Evolutionary conservation across 1,140 invertebrate species (phyloP).

Genomic region (Sarcophaga peregrina): DNA sequence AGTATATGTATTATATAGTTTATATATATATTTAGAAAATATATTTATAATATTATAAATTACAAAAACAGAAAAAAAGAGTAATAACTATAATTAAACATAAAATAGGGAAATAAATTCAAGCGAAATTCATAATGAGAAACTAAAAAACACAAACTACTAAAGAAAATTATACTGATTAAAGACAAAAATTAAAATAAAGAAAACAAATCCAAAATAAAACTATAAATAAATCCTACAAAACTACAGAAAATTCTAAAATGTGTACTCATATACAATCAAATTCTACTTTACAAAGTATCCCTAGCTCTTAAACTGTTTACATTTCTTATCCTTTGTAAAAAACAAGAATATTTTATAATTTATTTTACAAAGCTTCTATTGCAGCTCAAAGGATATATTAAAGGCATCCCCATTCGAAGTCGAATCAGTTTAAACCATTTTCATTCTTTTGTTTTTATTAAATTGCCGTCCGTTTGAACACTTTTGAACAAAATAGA

Average conservation of each 20-base stretch:
- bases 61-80: slow-evolving; percentile 43
- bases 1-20: slow-evolving; percentile 57
- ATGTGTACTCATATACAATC: too few relatives aligned
- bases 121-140: background rate
- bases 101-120: background rate
- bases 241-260: background rate
- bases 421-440: too few relatives aligned
- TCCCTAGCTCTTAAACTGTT: too few relatives aligned
- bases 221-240: background rate
- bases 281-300: too few relatives aligned
- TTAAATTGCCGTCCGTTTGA: too few relatives aligned
- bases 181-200: slow-evolving; percentile 2
- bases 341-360: too few relatives aligned
- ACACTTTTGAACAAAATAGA: too few relatives aligned
- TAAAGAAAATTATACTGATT: background rate
- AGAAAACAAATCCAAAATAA: background rate
- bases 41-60: slow-evolving; percentile 1
- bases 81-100: slow-evolving; percentile 3
- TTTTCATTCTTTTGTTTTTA: too few relatives aligned
- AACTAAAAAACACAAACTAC: slow-evolving; percentile 3
- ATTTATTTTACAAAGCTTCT: too few relatives aligned
- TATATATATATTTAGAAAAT: slow-evolving; percentile 12
- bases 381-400: too few relatives aligned
- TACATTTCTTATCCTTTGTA: too few relatives aligned
- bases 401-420: too few relatives aligned